Evolutionary conservation across 2,113 vertebrate genomes (phyloP), one percentile per base, ranked within the genome.

Genomic region (Gambusia affinis): DNA sequence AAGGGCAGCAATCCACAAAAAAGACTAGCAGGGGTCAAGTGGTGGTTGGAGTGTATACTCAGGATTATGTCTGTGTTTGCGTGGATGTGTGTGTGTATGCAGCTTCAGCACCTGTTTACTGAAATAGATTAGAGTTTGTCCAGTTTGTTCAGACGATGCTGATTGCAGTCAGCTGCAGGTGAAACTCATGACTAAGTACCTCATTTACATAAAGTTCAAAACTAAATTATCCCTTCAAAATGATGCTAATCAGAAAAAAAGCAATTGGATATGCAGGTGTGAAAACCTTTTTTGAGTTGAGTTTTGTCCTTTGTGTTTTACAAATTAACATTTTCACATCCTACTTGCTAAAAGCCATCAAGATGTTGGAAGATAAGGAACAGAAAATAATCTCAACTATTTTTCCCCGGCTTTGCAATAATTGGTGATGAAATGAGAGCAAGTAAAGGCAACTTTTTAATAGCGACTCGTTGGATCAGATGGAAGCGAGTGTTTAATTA

Each of bases 401-500:
- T 37, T 57, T 35, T 35, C 33, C 10, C 57, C 54, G 12, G 3
- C 67, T 24, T 57, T 68, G 30, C 39, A 69, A 11, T 74, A 71
- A 74, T 71, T 60, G 44, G 28, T 28, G 27, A 60, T 4, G 54
- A n/a, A 70, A 39, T 19, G 29, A 47, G 54, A 35, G 30, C 19
- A 78, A 15, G 1, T 5, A 72, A 35, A 68, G 64, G 73, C 51
- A 60, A 54, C 31, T 77, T 75, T 71, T 67, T 44, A 64, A 57
- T 57, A 10, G 51, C 24, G 51, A 57, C 51, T 57, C n/a, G 24
- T 57, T 57, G 51, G 65, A 31, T 72, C 67, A 77, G 47, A 12
- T 1, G 37, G 30, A 39, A 37, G 47, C 19, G 63, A 60, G 47
- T 4, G 19, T n/a, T 80, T 76, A 31, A 68, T 79, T 67, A 64